Evolutionary conservation across 2,797 vertebrate genomes (phyloP), one percentile per base, ranked within the genome.

Genomic region (Hapalemur alaotrensis): DNA sequence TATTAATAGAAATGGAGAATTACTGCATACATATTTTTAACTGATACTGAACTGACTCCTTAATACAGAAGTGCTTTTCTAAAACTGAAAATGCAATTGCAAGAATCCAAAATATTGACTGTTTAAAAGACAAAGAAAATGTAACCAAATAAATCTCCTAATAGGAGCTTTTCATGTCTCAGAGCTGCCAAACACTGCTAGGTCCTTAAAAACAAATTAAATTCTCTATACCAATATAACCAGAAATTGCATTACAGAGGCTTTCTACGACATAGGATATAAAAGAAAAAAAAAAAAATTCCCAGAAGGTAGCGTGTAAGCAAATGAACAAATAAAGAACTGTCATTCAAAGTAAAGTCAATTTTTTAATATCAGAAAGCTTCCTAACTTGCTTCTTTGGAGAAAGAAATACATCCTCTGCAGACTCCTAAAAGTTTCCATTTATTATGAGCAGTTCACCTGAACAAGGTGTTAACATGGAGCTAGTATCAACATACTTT

Each of bases 261-360:
- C 12, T 94, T 63, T 63, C 30, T 46, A 85, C 23, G 20, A 82
- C 32, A 18, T 32, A 5, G 30, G 0, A 87, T 89, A 79, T 20
- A 79, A 93, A 95, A 94, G 35, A 91, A 93, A 41, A 84, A 50
- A 41, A 84, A 50, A 72, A 84, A 81, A 67, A 72, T 8, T 69
- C 43, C 20, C 50, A 88, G 57, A 89, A 79, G 8, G 25, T 1
- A 89, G 17, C 35, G 85, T 67, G 84, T 82, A 91, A 93, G 65
- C 43, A 94, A 92, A 95, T 52, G 17, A 96, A 83, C 32, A 91
- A 92, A 50, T 88, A 61, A 94, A 84, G 23, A 89, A 65, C 22
- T 78, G 25, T 78, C 48, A 85, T 61, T 89, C 43, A 90, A 78
- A 96, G n/a, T 65, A 89, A n/a, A 18, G 17, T n/a, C 15, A n/a